Base-by-base conservation (phyloP, 1,140 invertebrate species). In the Megalopta genalis region DNA sequence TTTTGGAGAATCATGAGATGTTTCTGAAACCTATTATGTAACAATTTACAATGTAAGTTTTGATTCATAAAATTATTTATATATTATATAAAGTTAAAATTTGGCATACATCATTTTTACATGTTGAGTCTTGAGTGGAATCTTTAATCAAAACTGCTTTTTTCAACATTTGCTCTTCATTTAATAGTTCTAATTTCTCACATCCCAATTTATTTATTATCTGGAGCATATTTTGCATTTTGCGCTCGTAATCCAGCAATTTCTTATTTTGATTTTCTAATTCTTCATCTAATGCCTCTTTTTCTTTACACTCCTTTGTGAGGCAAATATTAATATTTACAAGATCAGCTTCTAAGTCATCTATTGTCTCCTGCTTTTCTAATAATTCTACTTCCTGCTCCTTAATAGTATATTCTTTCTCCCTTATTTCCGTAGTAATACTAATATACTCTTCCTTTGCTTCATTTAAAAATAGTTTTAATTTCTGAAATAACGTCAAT, bases 361-460 rank as follows among this genome's bases (percentile, higher is more conserved):
- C 77, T n/a, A 91, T 88, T 27, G 68, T 79, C 27, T 92, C 89
- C 4, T 76, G 59, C 64, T 87, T 84, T 49, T 88, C 85, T 25
- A 87, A 39, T 23, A 91, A 37, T 1, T 79, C 21, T 73, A 86
- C 71, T 59, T 87, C 84, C 66, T 81, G 75, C 18, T 85, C 81
- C 21, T 86, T 83, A 7, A 90, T 67, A 49, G 70, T 65, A 37
- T 80, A 71, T 59, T 90, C 83, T 71, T 89, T 86, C 16, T 85
- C 66, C 21, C 68, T 62, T 39, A 85, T 71, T 46, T 91, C 81
- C 39, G 80, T 71, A 0, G 73, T 88, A 18, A 90, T 83, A 0
- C 42, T 25, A 32, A 92, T 88, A 42, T 89, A 92, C 21, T 93
- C 92, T 57, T 90, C 79, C 80, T 92, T 92, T 0, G 92, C 92